Percentiles rank a stretch among this genome's conserved stretches.
Evolutionary conservation across 2,888 invertebrate genomes (phyloP).

Genomic region (Subacronicta megacephala): DNA sequence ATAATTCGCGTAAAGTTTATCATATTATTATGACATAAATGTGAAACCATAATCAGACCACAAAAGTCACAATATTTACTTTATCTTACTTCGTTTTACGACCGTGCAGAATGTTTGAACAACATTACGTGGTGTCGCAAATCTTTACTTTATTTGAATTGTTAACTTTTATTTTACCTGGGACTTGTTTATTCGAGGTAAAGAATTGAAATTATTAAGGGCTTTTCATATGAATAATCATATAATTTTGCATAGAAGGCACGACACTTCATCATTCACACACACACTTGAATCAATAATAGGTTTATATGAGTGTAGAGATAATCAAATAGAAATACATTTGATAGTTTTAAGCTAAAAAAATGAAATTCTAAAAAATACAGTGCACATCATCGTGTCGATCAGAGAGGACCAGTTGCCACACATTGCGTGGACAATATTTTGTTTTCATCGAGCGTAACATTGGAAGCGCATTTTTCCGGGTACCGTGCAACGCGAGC

Average conservation of each 20-base stretch:
- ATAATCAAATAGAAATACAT: no score
- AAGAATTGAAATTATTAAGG: constrained; percentile 31
- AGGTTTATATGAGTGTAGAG: no score
- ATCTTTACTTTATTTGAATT: constrained; percentile 60
- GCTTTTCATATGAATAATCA: constrained; percentile 13
- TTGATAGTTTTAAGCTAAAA: no score
- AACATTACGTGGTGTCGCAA: constrained; percentile 63
- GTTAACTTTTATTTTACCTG: constrained; percentile 52
- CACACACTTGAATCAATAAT: no score
- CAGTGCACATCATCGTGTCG: constrained; percentile 5
- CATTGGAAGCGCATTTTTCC: constrained; percentile 87
- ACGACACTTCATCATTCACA: no score
- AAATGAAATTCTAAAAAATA: background rate
- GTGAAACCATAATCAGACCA: constrained; percentile 58
- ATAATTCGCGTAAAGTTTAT: constrained; percentile 31
- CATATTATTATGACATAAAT: constrained; percentile 44
- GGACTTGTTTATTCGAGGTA: constrained; percentile 42
- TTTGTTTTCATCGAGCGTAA: constrained; percentile 84
- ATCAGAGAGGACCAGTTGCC: constrained; percentile 53
- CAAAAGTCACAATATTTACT: constrained; percentile 66
- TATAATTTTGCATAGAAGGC: constrained; percentile 2
- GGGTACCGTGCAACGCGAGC: constrained; percentile 61
- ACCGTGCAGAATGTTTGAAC: constrained; percentile 65
- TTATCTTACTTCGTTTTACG: constrained; percentile 70
- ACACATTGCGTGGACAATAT: constrained; percentile 68